Evolutionary conservation across 2,888 invertebrate genomes (phyloP).

Genomic region (Scaptomyza tumidula): DNA sequence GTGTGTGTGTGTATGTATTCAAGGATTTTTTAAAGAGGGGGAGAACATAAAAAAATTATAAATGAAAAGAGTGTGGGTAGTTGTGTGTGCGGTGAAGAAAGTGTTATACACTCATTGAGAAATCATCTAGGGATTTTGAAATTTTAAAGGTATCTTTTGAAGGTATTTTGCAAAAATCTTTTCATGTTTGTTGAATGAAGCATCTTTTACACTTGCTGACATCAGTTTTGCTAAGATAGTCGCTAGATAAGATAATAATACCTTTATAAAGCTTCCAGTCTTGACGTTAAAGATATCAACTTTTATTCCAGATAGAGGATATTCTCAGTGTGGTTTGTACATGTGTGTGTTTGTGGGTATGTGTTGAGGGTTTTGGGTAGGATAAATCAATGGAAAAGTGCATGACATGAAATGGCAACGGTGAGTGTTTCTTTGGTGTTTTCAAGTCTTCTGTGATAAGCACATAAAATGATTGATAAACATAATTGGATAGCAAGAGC

Average conservation of each 20-base stretch:
- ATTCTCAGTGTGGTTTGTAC: slow-evolving; percentile 5
- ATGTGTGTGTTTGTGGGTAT: slow-evolving; percentile 9
- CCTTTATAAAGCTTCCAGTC: too few relatives aligned
- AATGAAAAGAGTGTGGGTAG: slow-evolving; percentile 7
- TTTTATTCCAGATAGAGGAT: not conserved
- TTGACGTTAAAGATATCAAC: not conserved
- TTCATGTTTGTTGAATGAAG: too few relatives aligned
- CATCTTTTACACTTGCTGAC: too few relatives aligned
- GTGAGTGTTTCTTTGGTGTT: slow-evolving; percentile 75
- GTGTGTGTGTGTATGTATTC: slow-evolving; percentile 35
- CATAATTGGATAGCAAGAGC: slow-evolving; percentile 63
- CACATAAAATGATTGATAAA: slow-evolving; percentile 69
- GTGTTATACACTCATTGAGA: not conserved
- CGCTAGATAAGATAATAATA: too few relatives aligned
- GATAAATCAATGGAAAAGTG: slow-evolving; percentile 67
- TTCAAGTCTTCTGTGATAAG: slow-evolving; percentile 84
- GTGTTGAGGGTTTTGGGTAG: slow-evolving; percentile 18
- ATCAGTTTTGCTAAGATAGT: too few relatives aligned
- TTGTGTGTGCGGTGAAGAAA: slow-evolving; percentile 1
- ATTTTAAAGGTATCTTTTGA: not conserved
- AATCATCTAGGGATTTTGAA: not conserved
- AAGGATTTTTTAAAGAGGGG: slow-evolving; percentile 21
- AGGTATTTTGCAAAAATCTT: too few relatives aligned
- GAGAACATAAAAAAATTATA: slow-evolving; percentile 58
- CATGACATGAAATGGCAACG: slow-evolving; percentile 71